Evolutionary conservation across 2,888 invertebrate genomes (phyloP).

Genomic region (Oscheius sp.): DNA sequence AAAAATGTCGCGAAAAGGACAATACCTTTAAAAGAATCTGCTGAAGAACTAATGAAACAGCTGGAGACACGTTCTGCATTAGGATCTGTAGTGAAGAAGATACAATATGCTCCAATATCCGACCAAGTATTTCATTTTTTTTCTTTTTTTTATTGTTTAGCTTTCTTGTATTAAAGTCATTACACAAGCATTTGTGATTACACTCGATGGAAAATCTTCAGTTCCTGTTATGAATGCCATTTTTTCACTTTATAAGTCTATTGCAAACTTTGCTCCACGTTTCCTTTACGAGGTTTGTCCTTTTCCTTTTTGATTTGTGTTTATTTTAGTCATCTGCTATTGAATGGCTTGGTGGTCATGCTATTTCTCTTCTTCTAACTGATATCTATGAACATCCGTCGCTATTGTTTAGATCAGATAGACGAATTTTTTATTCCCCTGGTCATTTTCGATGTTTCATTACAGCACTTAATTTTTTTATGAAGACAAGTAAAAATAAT

Average conservation of each 20-base stretch:
- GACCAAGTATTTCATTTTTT: constrained; percentile 9
- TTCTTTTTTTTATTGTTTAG: neutral
- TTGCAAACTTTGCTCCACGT: constrained; percentile 31
- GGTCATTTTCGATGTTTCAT: constrained; percentile 44
- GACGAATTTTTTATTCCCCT: constrained; percentile 44
- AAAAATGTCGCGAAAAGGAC: constrained; percentile 17
- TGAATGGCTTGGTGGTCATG: neutral
- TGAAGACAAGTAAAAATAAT: constrained; percentile 33
- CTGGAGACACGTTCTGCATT: neutral
- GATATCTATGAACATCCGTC: constrained; percentile 44
- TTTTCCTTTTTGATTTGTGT: neutral
- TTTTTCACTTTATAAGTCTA: constrained; percentile 6
- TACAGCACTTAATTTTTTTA: constrained; percentile 36
- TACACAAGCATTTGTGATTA: constrained; percentile 1
- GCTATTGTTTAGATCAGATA: constrained; percentile 41
- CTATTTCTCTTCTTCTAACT: constrained; percentile 12
- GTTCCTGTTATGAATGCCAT: neutral
- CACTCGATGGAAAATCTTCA: constrained; percentile 14
- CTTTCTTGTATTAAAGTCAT: constrained; percentile 10
- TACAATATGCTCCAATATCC: constrained; percentile 15
- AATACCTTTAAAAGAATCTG: neutral
- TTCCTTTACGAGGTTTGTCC: constrained; percentile 31
- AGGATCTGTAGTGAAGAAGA: neutral
- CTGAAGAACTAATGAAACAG: neutral
- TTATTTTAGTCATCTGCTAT: constrained; percentile 10